Conservation (phyloP, 2,888 invertebrate genomes). For the Zeuzera pyrina region DNA sequence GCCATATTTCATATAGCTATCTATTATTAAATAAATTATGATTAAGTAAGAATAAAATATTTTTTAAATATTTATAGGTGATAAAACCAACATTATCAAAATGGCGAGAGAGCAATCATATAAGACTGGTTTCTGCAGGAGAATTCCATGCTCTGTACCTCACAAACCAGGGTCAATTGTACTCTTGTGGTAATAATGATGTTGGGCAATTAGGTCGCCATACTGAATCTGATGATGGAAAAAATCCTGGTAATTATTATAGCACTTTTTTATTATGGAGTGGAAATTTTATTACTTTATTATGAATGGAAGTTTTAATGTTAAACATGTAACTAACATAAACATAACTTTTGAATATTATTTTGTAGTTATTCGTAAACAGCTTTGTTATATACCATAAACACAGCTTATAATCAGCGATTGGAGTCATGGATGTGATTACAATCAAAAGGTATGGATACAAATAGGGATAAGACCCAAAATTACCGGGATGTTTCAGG, state of each 20-base stretch:
- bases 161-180: slow-evolving; percentile 83
- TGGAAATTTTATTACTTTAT: too few relatives aligned
- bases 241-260: slow-evolving; percentile 42
- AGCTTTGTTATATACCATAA: too few relatives aligned
- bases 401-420: too few relatives aligned
- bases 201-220: slow-evolving; percentile 89
- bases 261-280: neutral
- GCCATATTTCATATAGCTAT: too few relatives aligned
- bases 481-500: too few relatives aligned
- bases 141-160: slow-evolving; percentile 87
- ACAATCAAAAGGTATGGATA: too few relatives aligned
- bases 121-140: slow-evolving; percentile 80
- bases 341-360: too few relatives aligned
- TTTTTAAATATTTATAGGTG: slow-evolving; percentile 75
- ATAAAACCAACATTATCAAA: slow-evolving; percentile 74
- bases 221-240: slow-evolving; percentile 38
- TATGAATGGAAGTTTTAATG: too few relatives aligned
- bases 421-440: too few relatives aligned
- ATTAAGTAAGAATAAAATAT: slow-evolving; percentile 1
- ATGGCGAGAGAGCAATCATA: slow-evolving; percentile 73
- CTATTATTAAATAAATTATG: slow-evolving; percentile 3
- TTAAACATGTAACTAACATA: too few relatives aligned
- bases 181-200: slow-evolving; percentile 95
- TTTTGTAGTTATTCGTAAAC: too few relatives aligned
- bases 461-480: too few relatives aligned